phyloP scores from a whole-genome alignment of 2,797 vertebrate species.

The Vireo griseus region DNA sequence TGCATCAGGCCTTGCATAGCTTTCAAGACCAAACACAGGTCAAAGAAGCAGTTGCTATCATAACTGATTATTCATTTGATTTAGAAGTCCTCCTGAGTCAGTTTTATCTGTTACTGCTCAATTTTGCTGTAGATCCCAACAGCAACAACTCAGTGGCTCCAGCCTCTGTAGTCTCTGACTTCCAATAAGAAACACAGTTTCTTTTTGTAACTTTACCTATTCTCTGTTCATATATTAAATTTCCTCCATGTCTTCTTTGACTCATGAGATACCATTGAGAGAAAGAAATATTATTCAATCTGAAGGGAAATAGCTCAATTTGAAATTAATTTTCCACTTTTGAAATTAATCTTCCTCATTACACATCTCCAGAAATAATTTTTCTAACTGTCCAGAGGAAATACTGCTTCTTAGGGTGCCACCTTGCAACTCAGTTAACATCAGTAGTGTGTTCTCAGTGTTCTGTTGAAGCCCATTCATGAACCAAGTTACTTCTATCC shows the following conservation, averaged over 20 bases:
- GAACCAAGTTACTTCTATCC: not conserved
- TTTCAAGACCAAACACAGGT: not conserved
- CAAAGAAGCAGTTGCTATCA: not conserved
- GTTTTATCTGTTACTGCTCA: not conserved
- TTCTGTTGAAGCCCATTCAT: not conserved
- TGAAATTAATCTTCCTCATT: not conserved
- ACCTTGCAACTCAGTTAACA: not conserved
- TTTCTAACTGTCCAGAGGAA: not conserved
- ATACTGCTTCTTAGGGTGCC: not conserved
- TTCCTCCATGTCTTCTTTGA: not conserved
- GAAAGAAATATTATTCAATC: not conserved
- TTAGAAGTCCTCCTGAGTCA: not conserved
- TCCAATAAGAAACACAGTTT: not conserved
- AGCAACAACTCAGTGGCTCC: not conserved
- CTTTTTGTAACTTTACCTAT: not conserved
- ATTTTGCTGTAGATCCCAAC: not conserved
- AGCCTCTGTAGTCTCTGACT: not conserved
- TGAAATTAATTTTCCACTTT: not conserved
- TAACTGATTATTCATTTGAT: not conserved
- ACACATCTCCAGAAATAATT: not conserved
- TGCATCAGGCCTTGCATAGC: not conserved
- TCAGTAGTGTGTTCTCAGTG: not conserved
- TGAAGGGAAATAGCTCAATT: not conserved
- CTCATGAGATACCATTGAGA: not conserved
- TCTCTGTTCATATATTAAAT: not conserved